Evolutionary conservation across 1,140 invertebrate species (phyloP).

Genomic region (Pseudomyrmex cubaensis): DNA sequence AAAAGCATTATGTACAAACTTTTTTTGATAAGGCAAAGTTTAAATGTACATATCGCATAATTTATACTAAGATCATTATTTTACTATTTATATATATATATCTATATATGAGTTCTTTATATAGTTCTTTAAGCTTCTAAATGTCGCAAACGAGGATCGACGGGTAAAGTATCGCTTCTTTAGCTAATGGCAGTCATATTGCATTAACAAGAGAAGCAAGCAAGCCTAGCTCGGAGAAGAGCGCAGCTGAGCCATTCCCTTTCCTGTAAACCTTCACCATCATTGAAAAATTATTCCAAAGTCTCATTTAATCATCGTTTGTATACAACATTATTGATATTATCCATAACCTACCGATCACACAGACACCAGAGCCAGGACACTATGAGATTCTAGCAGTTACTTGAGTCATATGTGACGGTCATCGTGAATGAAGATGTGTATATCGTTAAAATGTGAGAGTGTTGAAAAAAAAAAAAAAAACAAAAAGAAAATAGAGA

Average conservation of each 20-base stretch:
- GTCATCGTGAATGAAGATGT: slow-evolving; percentile 81
- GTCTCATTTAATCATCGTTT: slow-evolving; percentile 80
- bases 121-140: slow-evolving; percentile 25
- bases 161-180: slow-evolving; percentile 75
- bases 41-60: slow-evolving; percentile 26
- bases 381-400: slow-evolving; percentile 84
- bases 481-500: slow-evolving; percentile 56
- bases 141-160: slow-evolving; percentile 69
- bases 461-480: slow-evolving; percentile 65
- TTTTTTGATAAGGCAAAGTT: slow-evolving; percentile 35
- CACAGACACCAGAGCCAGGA: slow-evolving; percentile 85
- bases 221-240: slow-evolving; percentile 80
- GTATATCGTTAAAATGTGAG: slow-evolving; percentile 72
- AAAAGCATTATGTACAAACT: background rate
- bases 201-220: slow-evolving; percentile 78
- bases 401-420: slow-evolving; percentile 80
- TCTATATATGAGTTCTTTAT: background rate
- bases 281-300: slow-evolving; percentile 76
- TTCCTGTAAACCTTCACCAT: slow-evolving; percentile 75
- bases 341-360: slow-evolving; percentile 81
- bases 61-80: slow-evolving; percentile 29
- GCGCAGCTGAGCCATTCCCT: slow-evolving; percentile 80
- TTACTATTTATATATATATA: slow-evolving; percentile 25
- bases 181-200: slow-evolving; percentile 79
- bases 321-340: slow-evolving; percentile 82